Percentiles rank a stretch among this genome's conserved stretches.
Conservation (phyloP, 2,888 invertebrate species). For the Cyclophora albipunctata region DNA sequence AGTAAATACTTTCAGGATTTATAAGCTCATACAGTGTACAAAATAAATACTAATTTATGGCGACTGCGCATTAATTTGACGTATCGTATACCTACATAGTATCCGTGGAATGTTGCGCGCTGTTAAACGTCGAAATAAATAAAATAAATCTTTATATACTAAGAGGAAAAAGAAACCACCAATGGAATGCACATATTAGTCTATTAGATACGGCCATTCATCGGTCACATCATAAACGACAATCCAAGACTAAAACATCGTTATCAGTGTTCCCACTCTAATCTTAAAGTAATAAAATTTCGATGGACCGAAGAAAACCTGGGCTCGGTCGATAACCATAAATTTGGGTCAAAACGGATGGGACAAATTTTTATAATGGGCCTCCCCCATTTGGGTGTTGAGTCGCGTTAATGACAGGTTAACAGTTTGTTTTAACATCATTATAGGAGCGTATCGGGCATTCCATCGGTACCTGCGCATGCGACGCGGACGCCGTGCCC, state of each 20-base stretch:
- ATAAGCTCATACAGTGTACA: too few species aligned
- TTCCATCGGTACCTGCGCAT: constrained; percentile 62
- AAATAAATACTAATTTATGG: too few species aligned
- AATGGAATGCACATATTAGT: constrained; percentile 22
- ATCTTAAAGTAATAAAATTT: constrained; percentile 69
- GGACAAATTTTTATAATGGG: constrained; percentile 76
- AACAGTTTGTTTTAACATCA: constrained; percentile 76
- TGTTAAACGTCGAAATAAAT: too few species aligned
- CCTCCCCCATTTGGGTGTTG: constrained; percentile 64
- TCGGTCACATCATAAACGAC: constrained; percentile 46
- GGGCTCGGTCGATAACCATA: constrained; percentile 68
- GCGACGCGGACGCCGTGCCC: constrained; percentile 23
- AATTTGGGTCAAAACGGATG: constrained; percentile 72
- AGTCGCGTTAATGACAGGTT: constrained; percentile 71
- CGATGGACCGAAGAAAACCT: constrained; percentile 63
- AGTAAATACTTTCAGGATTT: too few species aligned
- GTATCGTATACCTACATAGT: too few species aligned
- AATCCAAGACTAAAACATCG: constrained; percentile 63
- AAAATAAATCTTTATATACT: too few species aligned
- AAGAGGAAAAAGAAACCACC: too few species aligned
- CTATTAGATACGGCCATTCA: constrained; percentile 44
- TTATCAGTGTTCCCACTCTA: constrained; percentile 71
- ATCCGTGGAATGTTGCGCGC: too few species aligned
- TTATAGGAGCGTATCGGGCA: constrained; percentile 71
- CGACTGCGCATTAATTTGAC: too few species aligned